Conservation (phyloP, 2,113 vertebrate genomes). For the Mus pahari region DNA sequence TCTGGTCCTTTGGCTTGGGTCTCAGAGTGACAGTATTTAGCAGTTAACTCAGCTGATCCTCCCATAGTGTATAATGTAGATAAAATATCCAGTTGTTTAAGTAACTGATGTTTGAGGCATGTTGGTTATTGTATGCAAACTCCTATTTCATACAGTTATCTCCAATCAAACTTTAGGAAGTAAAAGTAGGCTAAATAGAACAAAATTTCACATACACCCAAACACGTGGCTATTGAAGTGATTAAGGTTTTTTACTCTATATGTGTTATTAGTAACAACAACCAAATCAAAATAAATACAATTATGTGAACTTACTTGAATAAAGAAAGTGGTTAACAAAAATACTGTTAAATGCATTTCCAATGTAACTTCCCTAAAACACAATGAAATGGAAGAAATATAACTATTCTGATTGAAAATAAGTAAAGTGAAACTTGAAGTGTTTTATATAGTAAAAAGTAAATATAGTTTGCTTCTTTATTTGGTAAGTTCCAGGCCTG, state of each 20-base stretch:
- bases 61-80: neutral
- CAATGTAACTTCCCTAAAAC: neutral
- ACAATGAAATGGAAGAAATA: neutral
- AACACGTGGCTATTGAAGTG: neutral
- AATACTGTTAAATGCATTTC: neutral
- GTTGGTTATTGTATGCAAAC: neutral
- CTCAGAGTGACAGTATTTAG: neutral
- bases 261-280: neutral
- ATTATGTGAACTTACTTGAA: neutral
- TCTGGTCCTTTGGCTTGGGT: neutral
- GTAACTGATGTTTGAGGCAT: neutral
- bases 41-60: neutral
- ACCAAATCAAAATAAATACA: conserved; percentile 19
- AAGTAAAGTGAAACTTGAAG: conserved; percentile 13
- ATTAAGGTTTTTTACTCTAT: neutral
- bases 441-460: neutral
- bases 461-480: neutral
- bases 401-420: neutral
- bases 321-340: conserved; percentile 32
- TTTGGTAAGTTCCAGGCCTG: neutral
- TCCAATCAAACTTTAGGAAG: neutral
- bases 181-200: neutral
- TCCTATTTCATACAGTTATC: neutral
- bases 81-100: neutral
- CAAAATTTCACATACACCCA: neutral